Base-by-base conservation (phyloP, 2,888 invertebrate species). In the Melinaea marsaeus region DNA sequence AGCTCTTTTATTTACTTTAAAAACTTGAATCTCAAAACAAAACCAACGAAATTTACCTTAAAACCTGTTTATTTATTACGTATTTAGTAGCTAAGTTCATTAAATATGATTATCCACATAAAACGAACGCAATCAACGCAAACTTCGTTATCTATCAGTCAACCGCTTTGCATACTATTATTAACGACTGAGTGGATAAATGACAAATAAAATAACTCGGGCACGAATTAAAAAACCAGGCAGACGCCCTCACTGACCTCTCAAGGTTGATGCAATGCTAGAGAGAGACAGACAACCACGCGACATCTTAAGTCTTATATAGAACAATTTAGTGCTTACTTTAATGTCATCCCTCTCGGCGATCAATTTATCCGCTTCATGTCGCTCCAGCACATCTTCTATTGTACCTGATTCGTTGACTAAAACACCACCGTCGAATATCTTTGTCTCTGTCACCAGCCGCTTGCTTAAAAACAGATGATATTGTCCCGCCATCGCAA, bases 381-480 rank as follows among this genome's bases (percentile, higher is more conserved):
- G 74, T 54, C 86, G 85, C 46, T 81, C 85, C 3, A 94, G 74
- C 46, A 95, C 81, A 71, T 86, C 79, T 68, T 88, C 79, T 70
- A 95, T 94, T 70, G 90, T 89, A 13, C 94, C 95, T 75, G 92
- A 82, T 65, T 88, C 84, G 60, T 90, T 81, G 33, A 94, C 92
- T 46, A 95, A 79, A 67, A 94, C 91, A 35, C 92, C 93, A 54
- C 93, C 94, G 66, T 92, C 88, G 13, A 89, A 75, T 58, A 93
- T 86, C 55, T 83, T 84, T 62, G 85, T 81, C 68, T 92, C 88
- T 58, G 93, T 85, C 59, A 92, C 92, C 46, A 94, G 85, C 62
- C 81, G 82, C 68, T 74, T 81, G 71, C 91, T 90, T 68, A 90
- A 70, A 85, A 90, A 92, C 74, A 91, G 76, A 71, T 86, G 84